A percentile compares a stretch with the other conserved stretches of the same genome.
phyloP scores from a whole-genome alignment of 2,888 invertebrate genomes.

The Rhagonycha fulva region DNA sequence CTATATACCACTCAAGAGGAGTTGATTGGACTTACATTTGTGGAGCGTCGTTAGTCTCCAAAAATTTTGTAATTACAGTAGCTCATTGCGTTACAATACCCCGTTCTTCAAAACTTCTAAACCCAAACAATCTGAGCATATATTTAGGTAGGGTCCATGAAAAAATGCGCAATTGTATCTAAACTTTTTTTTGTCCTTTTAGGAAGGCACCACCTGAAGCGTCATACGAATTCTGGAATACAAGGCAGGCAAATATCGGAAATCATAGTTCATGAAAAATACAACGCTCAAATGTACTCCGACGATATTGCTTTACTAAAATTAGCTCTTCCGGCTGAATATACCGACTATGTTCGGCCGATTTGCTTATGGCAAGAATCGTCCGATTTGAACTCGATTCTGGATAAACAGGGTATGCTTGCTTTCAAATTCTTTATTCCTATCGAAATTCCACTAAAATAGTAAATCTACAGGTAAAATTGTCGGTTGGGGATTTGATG shows the following conservation, averaged over 20 bases:
- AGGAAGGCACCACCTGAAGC: conserved; percentile 41
- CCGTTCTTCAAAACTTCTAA: conserved; percentile 36
- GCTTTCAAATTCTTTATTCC: background rate
- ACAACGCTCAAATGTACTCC: conserved; percentile 34
- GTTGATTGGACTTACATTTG: conserved; percentile 49
- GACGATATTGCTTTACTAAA: conserved; percentile 50
- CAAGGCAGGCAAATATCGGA: conserved; percentile 48
- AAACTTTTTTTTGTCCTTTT: background rate
- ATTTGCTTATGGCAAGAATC: conserved; percentile 48
- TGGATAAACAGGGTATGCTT: no score
- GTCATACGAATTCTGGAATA: conserved; percentile 49
- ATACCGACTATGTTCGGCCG: conserved; percentile 49
- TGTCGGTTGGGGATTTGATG: conserved; percentile 20
- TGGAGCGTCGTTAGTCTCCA: conserved; percentile 48
- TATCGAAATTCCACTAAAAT: background rate
- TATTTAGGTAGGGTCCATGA: conserved; percentile 40
- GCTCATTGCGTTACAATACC: conserved; percentile 50
- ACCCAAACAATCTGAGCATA: conserved; percentile 42
- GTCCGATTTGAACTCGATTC: background rate
- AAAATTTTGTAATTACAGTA: conserved; percentile 47
- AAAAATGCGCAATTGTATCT: no score
- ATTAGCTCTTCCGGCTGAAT: conserved; percentile 40
- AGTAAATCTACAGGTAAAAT: conserved; percentile 39
- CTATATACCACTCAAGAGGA: conserved; percentile 61
- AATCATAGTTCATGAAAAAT: conserved; percentile 47